phyloP scores from a whole-genome alignment of 92 coral and sea anemone species.

The Bergia puertoricense region DNA sequence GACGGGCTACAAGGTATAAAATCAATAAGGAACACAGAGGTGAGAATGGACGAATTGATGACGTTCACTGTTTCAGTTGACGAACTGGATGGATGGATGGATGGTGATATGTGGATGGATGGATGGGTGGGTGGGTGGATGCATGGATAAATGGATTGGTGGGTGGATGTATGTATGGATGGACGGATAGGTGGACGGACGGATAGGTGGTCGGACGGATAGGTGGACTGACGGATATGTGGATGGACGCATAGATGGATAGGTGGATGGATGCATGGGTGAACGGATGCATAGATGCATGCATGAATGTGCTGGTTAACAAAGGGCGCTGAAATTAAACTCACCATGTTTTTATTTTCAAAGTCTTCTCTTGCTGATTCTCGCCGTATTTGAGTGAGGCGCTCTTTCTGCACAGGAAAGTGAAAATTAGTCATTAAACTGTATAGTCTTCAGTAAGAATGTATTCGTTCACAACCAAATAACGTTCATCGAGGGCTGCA shows the following conservation, averaged over 20 bases:
- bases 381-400: conserved; percentile 72
- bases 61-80: too few relatives aligned
- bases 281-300: not conserved
- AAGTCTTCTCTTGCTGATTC: conserved; percentile 92
- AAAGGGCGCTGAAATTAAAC: not conserved
- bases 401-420: conserved; percentile 68
- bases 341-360: conserved; percentile 90
- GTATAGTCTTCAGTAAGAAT: too few relatives aligned
- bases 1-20: too few relatives aligned
- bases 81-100: not conserved
- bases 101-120: not conserved
- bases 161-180: not conserved
- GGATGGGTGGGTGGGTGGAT: not conserved
- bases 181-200: too few relatives aligned
- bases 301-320: too few relatives aligned
- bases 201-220: not conserved
- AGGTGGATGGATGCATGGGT: not conserved
- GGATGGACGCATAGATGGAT: not conserved
- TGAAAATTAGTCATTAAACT: not conserved
- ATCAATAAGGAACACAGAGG: not conserved
- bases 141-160: too few relatives aligned
- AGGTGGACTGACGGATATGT: too few relatives aligned
- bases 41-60: not conserved
- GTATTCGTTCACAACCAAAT: not conserved
- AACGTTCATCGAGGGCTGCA: not conserved